phyloP scores from a whole-genome alignment of 2,888 invertebrate genomes.

The Myathropa florea region DNA sequence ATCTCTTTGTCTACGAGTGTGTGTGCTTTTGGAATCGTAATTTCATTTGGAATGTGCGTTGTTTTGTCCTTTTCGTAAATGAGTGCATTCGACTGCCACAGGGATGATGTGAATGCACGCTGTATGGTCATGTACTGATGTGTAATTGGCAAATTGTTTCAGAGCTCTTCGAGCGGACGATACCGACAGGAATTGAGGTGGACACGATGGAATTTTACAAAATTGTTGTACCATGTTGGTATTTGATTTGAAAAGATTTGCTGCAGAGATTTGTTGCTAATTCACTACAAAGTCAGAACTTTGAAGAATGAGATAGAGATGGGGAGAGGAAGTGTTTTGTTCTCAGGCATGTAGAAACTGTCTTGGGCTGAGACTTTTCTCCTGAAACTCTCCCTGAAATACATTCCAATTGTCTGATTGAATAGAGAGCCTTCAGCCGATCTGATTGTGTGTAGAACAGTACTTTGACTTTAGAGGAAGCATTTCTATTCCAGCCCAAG shows the following conservation, averaged over 20 bases:
- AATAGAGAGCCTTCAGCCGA: too few relatives aligned
- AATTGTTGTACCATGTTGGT: neutral
- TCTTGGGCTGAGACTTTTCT: too few relatives aligned
- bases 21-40: conserved; percentile 39
- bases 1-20: conserved; percentile 24
- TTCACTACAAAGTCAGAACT: neutral
- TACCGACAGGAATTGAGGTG: neutral
- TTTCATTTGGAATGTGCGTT: conserved; percentile 63
- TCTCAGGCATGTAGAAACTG: too few relatives aligned
- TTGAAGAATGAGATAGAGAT: neutral
- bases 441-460: too few relatives aligned
- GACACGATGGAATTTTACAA: neutral
- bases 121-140: neutral
- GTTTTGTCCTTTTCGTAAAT: conserved; percentile 30
- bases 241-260: neutral
- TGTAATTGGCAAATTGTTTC: conserved; percentile 13
- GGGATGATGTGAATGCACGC: neutral
- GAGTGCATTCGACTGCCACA: neutral
- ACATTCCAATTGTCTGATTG: too few relatives aligned
- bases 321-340: neutral
- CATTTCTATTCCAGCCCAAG: too few relatives aligned
- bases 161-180: neutral
- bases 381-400: too few relatives aligned
- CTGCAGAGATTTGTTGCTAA: neutral
- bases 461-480: too few relatives aligned